A percentile compares a stretch with the other conserved stretches of the same genome.
phyloP scores from a whole-genome alignment of 30 jellyfish, hydroid and myxozoan species.

The Nemopilema nomurai region DNA sequence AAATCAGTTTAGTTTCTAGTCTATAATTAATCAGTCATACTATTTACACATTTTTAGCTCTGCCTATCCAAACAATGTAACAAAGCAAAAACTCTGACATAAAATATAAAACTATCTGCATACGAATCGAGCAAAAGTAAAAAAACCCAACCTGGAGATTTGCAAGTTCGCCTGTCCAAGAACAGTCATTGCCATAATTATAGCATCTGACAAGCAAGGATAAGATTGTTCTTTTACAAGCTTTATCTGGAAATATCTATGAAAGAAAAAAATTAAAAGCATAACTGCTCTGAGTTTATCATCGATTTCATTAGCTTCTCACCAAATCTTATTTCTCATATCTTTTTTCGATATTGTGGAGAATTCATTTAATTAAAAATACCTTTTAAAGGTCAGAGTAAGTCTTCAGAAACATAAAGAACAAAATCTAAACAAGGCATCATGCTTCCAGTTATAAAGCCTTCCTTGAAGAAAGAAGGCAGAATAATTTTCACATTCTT shows the following conservation, averaged over 20 bases:
- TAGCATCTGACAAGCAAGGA: constrained; percentile 82
- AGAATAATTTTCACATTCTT: too few relatives aligned
- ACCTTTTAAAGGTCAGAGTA: background rate
- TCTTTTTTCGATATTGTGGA: too few relatives aligned
- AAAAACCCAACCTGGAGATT: constrained; percentile 66
- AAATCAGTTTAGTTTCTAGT: too few relatives aligned
- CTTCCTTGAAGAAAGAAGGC: too few relatives aligned
- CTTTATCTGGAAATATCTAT: constrained; percentile 86
- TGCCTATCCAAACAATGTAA: too few relatives aligned
- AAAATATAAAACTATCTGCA: background rate
- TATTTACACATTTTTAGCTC: too few relatives aligned
- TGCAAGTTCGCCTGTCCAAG: constrained; percentile 95
- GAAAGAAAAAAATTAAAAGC: background rate
- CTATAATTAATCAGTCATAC: too few relatives aligned
- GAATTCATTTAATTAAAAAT: too few relatives aligned
- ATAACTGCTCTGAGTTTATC: too few relatives aligned
- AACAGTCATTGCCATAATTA: constrained; percentile 86
- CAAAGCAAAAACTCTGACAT: background rate
- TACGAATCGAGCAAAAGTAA: background rate
- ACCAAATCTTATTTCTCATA: too few relatives aligned
- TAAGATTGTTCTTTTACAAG: constrained; percentile 87
- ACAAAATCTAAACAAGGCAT: background rate
- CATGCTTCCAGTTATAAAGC: too few relatives aligned
- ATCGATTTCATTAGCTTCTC: too few relatives aligned
- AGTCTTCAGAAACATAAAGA: background rate